These are phyloP conservation scores for Brachynemurus nebulosus DNA, from an alignment of 2,888 invertebrate genomes.

Conservation along the genomic window DNA sequence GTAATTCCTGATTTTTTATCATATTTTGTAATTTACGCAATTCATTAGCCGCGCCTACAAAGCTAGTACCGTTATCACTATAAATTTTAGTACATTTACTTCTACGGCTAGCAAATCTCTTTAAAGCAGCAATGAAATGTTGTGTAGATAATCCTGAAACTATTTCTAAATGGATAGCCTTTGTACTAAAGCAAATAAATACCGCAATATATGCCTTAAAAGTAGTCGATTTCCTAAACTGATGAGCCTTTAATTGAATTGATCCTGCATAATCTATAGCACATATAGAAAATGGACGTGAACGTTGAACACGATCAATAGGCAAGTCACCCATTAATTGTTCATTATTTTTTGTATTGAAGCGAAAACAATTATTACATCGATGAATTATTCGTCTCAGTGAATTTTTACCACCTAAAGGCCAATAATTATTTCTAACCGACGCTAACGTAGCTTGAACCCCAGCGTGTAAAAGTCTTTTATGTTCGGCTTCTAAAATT, in stretches of 20 bases:
- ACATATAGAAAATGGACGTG: neutral
- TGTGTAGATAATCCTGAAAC: neutral
- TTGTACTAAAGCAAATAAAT: neutral
- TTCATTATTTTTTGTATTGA: neutral
- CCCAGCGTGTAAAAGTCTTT: no score
- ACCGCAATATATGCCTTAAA: neutral
- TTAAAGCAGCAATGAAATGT: neutral
- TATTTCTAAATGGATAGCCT: neutral
- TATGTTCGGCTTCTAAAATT: no score
- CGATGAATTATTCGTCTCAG: neutral
- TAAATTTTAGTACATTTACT: neutral
- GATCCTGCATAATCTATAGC: neutral
- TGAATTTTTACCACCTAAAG: neutral
- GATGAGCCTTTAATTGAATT: neutral
- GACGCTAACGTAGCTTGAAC: neutral
- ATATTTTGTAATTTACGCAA: neutral
- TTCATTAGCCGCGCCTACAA: neutral
- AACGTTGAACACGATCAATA: neutral
- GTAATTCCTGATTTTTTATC: neutral
- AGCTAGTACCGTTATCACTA: neutral
- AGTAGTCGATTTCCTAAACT: neutral
- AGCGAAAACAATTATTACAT: neutral
- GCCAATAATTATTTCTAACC: neutral
- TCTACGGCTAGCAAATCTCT: neutral
- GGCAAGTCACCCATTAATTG: neutral